Evolutionary conservation across 2,797 vertebrate genomes (phyloP).

Genomic region (Lacerta bilineata): DNA sequence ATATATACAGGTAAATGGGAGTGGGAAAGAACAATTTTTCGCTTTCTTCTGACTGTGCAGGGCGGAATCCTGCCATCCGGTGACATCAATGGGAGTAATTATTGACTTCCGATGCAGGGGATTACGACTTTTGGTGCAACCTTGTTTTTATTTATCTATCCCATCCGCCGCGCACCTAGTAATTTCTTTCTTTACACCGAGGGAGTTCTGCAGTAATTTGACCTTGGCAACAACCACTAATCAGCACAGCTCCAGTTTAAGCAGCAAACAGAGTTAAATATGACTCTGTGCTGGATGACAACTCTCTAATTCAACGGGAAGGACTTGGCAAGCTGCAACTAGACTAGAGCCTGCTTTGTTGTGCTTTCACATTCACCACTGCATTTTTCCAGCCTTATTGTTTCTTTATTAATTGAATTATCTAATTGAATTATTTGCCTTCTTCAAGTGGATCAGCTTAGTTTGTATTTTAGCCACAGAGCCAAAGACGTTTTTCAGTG

Average conservation of each 20-base stretch:
- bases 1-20: neutral
- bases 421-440: no score
- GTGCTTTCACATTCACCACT: neutral
- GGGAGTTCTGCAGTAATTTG: constrained; percentile 9
- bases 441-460: neutral
- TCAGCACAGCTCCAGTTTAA: neutral
- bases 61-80: neutral
- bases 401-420: no score
- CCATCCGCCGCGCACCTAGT: neutral
- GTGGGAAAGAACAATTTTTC: neutral
- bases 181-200: constrained; percentile 28
- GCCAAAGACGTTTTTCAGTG: fast-evolving
- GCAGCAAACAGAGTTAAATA: neutral
- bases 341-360: neutral
- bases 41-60: neutral
- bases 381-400: neutral
- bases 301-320: neutral
- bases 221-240: neutral
- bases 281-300: neutral
- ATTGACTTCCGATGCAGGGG: neutral
- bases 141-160: neutral
- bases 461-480: neutral
- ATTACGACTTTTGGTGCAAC: neutral
- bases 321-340: neutral
- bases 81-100: constrained; percentile 10